Evolutionary conservation across 2,888 invertebrate genomes (phyloP).

Genomic region (Liopterus haemorrhoidalis): DNA sequence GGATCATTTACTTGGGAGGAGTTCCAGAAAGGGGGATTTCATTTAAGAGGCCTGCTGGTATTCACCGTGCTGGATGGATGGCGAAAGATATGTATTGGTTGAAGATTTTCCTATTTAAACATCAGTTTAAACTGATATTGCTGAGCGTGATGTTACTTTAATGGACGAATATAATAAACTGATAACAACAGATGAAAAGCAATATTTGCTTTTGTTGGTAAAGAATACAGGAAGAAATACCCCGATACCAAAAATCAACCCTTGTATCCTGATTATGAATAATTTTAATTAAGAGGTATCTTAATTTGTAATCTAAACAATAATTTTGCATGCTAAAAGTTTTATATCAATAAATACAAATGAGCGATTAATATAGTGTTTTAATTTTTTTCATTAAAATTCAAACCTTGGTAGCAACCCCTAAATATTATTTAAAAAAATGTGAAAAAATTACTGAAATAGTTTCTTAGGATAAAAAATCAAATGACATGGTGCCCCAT

Average conservation of each 20-base stretch:
- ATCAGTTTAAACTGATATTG: conserved; percentile 25
- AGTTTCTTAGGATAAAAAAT: no score
- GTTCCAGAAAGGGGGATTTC: conserved; percentile 21
- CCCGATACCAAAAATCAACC: conserved; percentile 4
- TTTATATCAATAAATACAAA: no score
- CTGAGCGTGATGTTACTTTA: conserved; percentile 13
- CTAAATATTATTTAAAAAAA: no score
- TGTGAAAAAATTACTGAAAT: no score
- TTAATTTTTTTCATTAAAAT: no score
- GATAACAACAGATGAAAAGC: conserved; percentile 13
- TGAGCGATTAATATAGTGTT: no score
- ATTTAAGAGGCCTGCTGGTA: conserved; percentile 28
- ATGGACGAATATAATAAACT: conserved; percentile 15
- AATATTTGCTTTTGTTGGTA: conserved; percentile 13
- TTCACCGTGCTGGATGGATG: conserved; percentile 33
- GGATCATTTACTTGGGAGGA: conserved; percentile 28
- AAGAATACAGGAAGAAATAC: conserved; percentile 9
- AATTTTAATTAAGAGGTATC: no score
- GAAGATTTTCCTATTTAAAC: conserved; percentile 29
- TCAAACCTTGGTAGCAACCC: no score
- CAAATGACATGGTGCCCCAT: no score
- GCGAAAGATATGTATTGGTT: conserved; percentile 30
- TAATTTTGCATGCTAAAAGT: no score
- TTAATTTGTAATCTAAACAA: no score
- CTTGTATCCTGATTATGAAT: no score